Evolutionary conservation across 1,140 invertebrate genomes (phyloP).

Genomic region (Nixonia krombeini): DNA sequence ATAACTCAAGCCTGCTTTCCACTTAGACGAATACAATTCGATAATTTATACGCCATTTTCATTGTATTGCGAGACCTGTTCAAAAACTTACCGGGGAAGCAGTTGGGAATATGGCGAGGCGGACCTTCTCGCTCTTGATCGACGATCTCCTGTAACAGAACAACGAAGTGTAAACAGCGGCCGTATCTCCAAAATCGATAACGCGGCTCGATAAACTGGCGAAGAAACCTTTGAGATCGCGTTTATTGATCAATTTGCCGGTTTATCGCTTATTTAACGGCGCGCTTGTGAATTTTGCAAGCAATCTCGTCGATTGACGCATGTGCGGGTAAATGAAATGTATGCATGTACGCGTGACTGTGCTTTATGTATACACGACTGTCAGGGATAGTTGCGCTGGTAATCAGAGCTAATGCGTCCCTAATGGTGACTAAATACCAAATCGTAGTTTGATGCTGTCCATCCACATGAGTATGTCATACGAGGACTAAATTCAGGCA

Average conservation of each 20-base stretch:
- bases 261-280: slow-evolving; percentile 5
- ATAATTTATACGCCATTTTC: too few relatives aligned
- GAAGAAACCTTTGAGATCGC: too few relatives aligned
- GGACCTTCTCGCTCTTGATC: too few relatives aligned
- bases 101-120: too few relatives aligned
- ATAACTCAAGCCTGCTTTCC: too few relatives aligned
- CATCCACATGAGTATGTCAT: slow-evolving; percentile 39
- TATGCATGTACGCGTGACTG: slow-evolving; percentile 47
- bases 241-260: background rate
- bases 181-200: too few relatives aligned
- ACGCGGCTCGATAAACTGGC: too few relatives aligned
- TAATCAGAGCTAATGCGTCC: slow-evolving; percentile 68
- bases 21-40: too few relatives aligned
- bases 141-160: too few relatives aligned
- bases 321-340: slow-evolving; percentile 42
- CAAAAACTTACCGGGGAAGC: too few relatives aligned
- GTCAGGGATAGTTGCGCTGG: slow-evolving; percentile 53
- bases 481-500: slow-evolving; percentile 28
- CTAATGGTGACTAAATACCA: slow-evolving; percentile 70
- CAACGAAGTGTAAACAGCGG: too few relatives aligned
- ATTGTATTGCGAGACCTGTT: too few relatives aligned
- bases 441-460: slow-evolving; percentile 66
- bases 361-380: slow-evolving; percentile 36
- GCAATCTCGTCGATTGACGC: slow-evolving; percentile 27
- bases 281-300: background rate